Evolutionary conservation across 1,140 invertebrate genomes (phyloP).

Genomic region (Pogonognathellus flavescens): DNA sequence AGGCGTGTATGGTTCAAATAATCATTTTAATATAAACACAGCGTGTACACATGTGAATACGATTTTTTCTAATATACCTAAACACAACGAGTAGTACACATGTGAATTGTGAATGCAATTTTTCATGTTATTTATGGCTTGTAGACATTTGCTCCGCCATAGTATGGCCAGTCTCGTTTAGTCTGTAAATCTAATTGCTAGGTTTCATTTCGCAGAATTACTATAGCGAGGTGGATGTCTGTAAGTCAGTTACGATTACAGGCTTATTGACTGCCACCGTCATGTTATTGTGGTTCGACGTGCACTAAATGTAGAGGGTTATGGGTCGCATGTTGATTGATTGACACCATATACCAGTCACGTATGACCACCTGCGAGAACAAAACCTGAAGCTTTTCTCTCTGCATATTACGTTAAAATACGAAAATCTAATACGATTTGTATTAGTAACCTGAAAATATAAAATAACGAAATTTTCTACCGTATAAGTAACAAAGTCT

Average conservation of each 20-base stretch:
- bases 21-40: too few relatives aligned
- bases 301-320: not conserved
- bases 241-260: not conserved
- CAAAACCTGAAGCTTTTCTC: not conserved
- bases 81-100: too few relatives aligned
- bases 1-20: too few relatives aligned
- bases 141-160: not conserved
- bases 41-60: too few relatives aligned
- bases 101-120: too few relatives aligned
- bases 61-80: too few relatives aligned
- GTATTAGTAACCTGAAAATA: not conserved
- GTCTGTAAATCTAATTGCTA: not conserved
- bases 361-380: constrained; percentile 49
- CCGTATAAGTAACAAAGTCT: too few relatives aligned
- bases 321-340: constrained; percentile 26
- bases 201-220: constrained; percentile 25
- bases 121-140: too few relatives aligned
- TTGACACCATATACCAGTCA: constrained; percentile 25
- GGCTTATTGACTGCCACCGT: not conserved
- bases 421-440: not conserved
- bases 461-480: too few relatives aligned
- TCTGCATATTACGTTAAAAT: not conserved
- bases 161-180: not conserved
- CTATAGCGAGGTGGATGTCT: not conserved
- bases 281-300: too few relatives aligned